These are phyloP conservation scores for Chaenocephalus aceratus DNA, from an alignment of 2,113 vertebrate genomes.

Conservation along the genomic window DNA sequence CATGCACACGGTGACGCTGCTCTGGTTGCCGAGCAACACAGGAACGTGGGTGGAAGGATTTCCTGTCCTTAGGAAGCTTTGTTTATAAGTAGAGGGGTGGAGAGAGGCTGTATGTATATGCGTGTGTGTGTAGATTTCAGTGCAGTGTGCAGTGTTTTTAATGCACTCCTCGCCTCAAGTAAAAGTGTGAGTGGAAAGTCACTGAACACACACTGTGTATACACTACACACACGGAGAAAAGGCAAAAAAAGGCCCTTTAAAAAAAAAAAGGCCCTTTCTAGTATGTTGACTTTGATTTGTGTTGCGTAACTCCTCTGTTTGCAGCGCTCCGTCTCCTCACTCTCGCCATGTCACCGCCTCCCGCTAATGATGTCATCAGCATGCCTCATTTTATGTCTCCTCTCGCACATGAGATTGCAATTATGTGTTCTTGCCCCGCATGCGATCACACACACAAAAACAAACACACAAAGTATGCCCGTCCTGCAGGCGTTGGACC, in stretches of 20 bases:
- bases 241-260: constrained; percentile 39
- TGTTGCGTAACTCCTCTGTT: constrained; percentile 72
- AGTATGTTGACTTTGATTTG: constrained; percentile 54
- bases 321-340: constrained; percentile 45
- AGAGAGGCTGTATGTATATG: constrained; percentile 6
- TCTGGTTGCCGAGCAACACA: constrained; percentile 77
- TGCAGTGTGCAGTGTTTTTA: constrained; percentile 60
- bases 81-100: constrained; percentile 65
- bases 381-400: constrained; percentile 51
- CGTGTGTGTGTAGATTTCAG: constrained; percentile 35
- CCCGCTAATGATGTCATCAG: constrained; percentile 73
- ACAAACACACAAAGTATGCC: constrained; percentile 24
- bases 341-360: constrained; percentile 56
- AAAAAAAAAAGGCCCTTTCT: constrained; percentile 37
- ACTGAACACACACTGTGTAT: constrained; percentile 30
- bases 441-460: constrained; percentile 22
- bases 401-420: constrained; percentile 74
- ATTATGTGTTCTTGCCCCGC: constrained; percentile 65
- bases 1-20: constrained; percentile 78
- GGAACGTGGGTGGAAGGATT: constrained; percentile 83
- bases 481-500: constrained; percentile 69
- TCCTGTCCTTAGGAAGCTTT: constrained; percentile 83
- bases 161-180: constrained; percentile 61
- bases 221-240: constrained; percentile 5
- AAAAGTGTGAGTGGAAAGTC: constrained; percentile 59